These are phyloP conservation scores for Psittacula cyanocephala DNA, from an alignment of 2,113 vertebrate species.

Conservation along the genomic window DNA sequence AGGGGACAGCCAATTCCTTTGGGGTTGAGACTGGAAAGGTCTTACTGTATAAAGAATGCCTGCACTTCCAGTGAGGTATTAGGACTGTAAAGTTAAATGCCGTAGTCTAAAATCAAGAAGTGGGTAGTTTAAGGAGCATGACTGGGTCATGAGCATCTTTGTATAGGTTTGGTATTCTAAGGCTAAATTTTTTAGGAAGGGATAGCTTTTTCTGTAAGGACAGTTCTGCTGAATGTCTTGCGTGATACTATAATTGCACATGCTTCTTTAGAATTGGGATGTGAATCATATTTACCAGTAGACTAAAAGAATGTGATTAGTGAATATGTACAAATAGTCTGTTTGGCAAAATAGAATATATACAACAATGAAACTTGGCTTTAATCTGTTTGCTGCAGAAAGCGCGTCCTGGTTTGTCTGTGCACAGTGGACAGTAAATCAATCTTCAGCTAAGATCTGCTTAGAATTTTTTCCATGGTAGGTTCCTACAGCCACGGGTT, in stretches of 20 bases:
- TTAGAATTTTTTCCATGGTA: neutral
- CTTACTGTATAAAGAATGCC: neutral
- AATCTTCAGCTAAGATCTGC: neutral
- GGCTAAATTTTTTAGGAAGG: neutral
- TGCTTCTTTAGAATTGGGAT: neutral
- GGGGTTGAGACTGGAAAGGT: neutral
- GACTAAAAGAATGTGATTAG: neutral
- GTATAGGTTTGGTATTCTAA: neutral
- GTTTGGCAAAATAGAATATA: neutral
- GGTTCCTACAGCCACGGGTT: neutral
- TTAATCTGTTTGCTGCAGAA: neutral
- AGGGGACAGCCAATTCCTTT: neutral
- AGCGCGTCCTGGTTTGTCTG: neutral
- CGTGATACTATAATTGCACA: neutral
- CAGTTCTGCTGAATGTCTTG: neutral
- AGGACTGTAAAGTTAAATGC: neutral
- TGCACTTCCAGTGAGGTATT: neutral
- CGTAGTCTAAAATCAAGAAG: neutral
- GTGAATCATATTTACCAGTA: conserved; percentile 10
- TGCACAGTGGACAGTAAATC: neutral
- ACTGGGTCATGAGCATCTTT: neutral
- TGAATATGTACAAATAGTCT: neutral
- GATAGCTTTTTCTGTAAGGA: neutral
- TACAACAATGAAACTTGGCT: neutral
- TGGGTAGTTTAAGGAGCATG: neutral